phyloP scores from a whole-genome alignment of 1,140 invertebrate species.

The Bathynomus jamesi region DNA sequence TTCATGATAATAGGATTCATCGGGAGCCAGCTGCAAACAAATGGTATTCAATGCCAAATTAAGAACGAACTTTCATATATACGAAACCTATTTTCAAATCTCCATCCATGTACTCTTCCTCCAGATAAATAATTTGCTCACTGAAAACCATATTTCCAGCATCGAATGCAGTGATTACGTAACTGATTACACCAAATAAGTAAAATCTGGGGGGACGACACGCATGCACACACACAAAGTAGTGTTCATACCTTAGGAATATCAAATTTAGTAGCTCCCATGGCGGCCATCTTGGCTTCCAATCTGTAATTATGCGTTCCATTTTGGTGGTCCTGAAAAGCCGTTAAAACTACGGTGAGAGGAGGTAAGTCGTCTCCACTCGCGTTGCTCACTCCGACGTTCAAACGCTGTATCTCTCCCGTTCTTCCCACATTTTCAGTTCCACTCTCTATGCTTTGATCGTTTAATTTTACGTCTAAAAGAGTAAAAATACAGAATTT shows the following conservation, averaged over 20 bases:
- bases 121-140: no score
- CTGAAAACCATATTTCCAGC: no score
- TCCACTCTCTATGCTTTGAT: constrained; percentile 59
- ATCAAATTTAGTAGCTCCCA: constrained; percentile 63
- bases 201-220: no score
- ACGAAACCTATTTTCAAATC: no score
- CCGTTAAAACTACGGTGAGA: constrained; percentile 66
- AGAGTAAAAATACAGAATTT: constrained; percentile 35
- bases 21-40: background rate
- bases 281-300: constrained; percentile 69
- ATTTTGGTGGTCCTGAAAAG: constrained; percentile 87
- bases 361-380: constrained; percentile 57
- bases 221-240: no score
- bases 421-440: constrained; percentile 53
- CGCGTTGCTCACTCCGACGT: constrained; percentile 64
- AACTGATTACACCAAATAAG: no score
- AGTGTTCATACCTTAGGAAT: constrained; percentile 47
- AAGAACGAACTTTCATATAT: no score
- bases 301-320: constrained; percentile 71
- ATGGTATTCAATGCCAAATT: no score
- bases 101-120: no score
- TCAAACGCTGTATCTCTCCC: constrained; percentile 64
- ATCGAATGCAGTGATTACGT: no score
- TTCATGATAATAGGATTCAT: background rate
- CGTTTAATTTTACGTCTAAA: constrained; percentile 63